Conservation (phyloP, 2,797 vertebrate species). For the Melanotaenia boesemani region DNA sequence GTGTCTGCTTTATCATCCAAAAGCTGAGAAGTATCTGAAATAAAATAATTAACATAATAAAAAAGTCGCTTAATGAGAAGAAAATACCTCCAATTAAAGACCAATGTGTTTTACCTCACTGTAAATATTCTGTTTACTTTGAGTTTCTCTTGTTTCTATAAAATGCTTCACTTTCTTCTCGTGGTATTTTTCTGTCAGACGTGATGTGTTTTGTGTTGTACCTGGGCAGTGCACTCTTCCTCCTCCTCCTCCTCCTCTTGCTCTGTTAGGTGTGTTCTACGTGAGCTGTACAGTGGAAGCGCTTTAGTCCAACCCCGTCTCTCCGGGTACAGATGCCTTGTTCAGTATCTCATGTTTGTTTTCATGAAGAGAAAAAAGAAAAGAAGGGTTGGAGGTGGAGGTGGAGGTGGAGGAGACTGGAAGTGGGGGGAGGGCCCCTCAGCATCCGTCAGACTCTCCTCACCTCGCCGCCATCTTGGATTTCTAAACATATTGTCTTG, state of each 20-base stretch:
- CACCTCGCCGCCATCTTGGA: conserved; percentile 64
- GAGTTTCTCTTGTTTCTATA: conserved; percentile 87
- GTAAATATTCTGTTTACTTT: conserved; percentile 91
- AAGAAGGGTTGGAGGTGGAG: conserved; percentile 13
- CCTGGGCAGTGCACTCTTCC: conserved; percentile 78
- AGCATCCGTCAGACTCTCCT: conserved; percentile 63
- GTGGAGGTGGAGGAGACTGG: conserved; percentile 52
- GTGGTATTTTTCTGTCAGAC: conserved; percentile 76
- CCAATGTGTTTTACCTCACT: conserved; percentile 99
- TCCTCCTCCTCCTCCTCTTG: conserved; percentile 56
- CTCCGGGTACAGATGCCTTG: conserved; percentile 87
- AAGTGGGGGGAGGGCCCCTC: conserved; percentile 61
- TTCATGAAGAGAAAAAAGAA: conserved; percentile 40
- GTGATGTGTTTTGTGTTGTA: conserved; percentile 83
- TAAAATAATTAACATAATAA: conserved; percentile 69
- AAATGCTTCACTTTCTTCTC: conserved; percentile 81
- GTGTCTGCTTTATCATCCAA: conserved; percentile 77
- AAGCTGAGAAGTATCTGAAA: conserved; percentile 66
- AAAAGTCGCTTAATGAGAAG: conserved; percentile 77
- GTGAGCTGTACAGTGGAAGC: conserved; percentile 83
- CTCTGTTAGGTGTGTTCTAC: conserved; percentile 79
- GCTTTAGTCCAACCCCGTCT: conserved; percentile 73
- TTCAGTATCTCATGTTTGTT: conserved; percentile 69
- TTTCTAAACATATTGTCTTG: conserved; percentile 87
- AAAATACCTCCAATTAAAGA: conserved; percentile 94